Percentiles rank a stretch among this genome's conserved stretches.
These are phyloP conservation scores for Muntiacus reevesi DNA, from an alignment of 2,113 vertebrate species.

Conservation along the genomic window DNA sequence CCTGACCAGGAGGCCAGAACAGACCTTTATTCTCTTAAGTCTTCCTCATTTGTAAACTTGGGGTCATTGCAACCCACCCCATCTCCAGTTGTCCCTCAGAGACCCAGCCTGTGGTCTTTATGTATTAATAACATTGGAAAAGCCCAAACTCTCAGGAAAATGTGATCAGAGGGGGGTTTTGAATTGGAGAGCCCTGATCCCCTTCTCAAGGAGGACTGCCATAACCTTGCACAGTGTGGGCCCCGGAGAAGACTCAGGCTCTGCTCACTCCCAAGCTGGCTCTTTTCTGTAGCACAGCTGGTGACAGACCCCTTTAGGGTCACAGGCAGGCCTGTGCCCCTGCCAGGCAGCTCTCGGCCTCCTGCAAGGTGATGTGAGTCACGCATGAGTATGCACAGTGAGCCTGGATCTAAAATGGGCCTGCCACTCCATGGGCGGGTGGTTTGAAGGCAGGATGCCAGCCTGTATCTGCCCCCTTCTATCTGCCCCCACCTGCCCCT, in stretches of 20 bases:
- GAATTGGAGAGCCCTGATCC: background rate
- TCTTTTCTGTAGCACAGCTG: background rate
- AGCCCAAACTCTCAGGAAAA: background rate
- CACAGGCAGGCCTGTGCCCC: background rate
- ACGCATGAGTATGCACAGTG: background rate
- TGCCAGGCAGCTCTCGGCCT: conserved; percentile 5
- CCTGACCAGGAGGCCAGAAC: background rate
- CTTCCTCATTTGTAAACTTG: background rate
- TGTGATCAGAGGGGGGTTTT: background rate
- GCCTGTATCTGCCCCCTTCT: background rate
- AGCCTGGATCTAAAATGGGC: conserved; percentile 14
- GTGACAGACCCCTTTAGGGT: background rate
- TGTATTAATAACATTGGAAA: background rate
- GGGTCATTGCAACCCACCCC: background rate
- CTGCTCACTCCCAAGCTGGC: background rate
- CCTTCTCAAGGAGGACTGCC: background rate
- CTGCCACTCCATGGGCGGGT: background rate
- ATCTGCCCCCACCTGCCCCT: background rate
- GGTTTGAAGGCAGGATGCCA: background rate
- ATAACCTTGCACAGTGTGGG: background rate
- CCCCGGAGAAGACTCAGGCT: background rate
- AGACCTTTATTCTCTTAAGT: background rate
- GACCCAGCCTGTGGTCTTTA: conserved; percentile 12
- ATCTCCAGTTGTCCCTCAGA: background rate
- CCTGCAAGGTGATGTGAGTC: conserved; percentile 48